Base-by-base conservation (phyloP, 2,797 vertebrate species). In the Cyclopterus lumpus region DNA sequence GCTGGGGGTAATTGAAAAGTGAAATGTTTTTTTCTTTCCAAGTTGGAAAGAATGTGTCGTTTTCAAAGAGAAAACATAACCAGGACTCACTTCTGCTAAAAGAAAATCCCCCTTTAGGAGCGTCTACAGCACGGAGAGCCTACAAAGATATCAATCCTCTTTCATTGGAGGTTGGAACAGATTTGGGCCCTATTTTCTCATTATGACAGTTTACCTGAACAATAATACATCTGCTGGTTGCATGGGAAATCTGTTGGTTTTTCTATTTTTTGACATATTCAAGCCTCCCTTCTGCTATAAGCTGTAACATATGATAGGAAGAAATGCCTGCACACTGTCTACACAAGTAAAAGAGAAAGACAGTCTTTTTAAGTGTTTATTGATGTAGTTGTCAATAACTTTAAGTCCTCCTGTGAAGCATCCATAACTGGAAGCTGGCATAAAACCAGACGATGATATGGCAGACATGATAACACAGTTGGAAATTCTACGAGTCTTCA, bases 1-100 rank as follows among this genome's bases (percentile, higher is more conserved):
- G 92, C 89, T 87, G 89, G 87, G 90, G 91, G 93, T 94, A 95
- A 95, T 95, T 95, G 94, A 94, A 95, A 94, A 94, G 85, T 89
- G 88, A 93, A 95, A 94, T 92, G 86, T 94, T 94, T 94, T 93
- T 91, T 88, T 77, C 78, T 67, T 88, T 86, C 69, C 66, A 79
- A 85, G 91, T 88, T 84, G 71, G 75, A 89, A 84, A 92, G 90
- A 94, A 91, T 90, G 83, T 91, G 83, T 92, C 86, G 89, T 92
- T 92, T 93, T 93, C 79, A 91, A 88, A 89, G 89, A 83, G 83
- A 83, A 92, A 94, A 92, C 88, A 91, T 72, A 91, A 90, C 84
- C 83, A 83, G 73, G 85, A 84, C 79, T 90, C 67, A 68, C 75
- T 86, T 79, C 74, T 84, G 79, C 85, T n/a, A 70, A 53, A 66